Evolutionary conservation across 2,797 vertebrate species (phyloP).

Genomic region (Miichthys miiuy): DNA sequence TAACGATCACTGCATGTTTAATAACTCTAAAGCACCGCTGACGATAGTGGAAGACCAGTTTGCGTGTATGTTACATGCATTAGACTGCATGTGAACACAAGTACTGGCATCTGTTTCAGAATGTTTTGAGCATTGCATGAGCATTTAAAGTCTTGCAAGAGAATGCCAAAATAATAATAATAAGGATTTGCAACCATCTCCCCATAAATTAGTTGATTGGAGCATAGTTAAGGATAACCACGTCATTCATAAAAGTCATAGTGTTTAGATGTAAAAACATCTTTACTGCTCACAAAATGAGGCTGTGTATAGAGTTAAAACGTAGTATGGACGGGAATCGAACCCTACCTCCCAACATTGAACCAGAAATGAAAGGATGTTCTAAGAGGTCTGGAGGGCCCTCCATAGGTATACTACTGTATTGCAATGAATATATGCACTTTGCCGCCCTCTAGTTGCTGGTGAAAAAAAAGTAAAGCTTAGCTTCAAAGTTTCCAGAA

Average conservation of each 20-base stretch:
- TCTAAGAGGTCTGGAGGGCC: not conserved
- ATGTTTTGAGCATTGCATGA: not conserved
- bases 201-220: not conserved
- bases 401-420: not conserved
- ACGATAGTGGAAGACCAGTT: not conserved
- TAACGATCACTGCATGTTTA: constrained; percentile 34
- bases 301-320: not conserved
- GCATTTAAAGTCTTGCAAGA: not conserved
- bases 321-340: not conserved
- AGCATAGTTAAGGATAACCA: not conserved
- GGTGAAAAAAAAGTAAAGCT: not conserved
- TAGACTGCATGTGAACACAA: not conserved
- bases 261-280: not conserved
- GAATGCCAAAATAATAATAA: not conserved
- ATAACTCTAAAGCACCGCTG: not conserved
- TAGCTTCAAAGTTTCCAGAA: no score
- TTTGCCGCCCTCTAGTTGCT: not conserved
- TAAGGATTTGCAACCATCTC: not conserved
- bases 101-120: not conserved
- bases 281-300: not conserved
- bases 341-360: not conserved
- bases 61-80: not conserved
- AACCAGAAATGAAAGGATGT: not conserved
- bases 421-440: not conserved
- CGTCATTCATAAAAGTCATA: not conserved